phyloP scores from a whole-genome alignment of 2,888 invertebrate species.

The Synanthedon formicaeformis region DNA sequence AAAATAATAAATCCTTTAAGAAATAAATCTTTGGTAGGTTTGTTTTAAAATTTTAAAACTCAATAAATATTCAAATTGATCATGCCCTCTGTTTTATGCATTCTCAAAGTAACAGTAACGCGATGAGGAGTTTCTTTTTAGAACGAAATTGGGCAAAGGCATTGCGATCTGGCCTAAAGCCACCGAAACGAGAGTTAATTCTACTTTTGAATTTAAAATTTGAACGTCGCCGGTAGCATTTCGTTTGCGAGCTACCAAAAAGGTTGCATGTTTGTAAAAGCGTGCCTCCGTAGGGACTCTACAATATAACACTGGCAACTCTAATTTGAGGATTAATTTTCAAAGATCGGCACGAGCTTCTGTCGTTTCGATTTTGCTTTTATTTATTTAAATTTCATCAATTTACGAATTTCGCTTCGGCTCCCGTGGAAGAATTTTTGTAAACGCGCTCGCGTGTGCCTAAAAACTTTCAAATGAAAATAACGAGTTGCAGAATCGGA shows the following conservation, averaged over 20 bases:
- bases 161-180: no score
- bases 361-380: conserved; percentile 17
- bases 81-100: no score
- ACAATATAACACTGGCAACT: no score
- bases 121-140: not conserved
- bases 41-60: no score
- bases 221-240: conserved; percentile 2
- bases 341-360: conserved; percentile 39
- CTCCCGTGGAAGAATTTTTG: conserved; percentile 47
- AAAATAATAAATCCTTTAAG: no score
- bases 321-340: conserved; percentile 12
- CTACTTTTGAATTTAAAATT: conserved; percentile 8
- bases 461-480: no score
- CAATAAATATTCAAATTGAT: no score
- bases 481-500: no score
- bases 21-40: no score
- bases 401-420: conserved; percentile 15
- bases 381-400: conserved; percentile 1
- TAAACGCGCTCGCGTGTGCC: not conserved
- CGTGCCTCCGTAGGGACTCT: not conserved
- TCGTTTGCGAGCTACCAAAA: not conserved
- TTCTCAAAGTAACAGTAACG: no score
- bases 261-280: conserved; percentile 1
- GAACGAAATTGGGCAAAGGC: not conserved
- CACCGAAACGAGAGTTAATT: not conserved